phyloP scores from a whole-genome alignment of 2,888 invertebrate genomes.

The Platycheirus rosarum region DNA sequence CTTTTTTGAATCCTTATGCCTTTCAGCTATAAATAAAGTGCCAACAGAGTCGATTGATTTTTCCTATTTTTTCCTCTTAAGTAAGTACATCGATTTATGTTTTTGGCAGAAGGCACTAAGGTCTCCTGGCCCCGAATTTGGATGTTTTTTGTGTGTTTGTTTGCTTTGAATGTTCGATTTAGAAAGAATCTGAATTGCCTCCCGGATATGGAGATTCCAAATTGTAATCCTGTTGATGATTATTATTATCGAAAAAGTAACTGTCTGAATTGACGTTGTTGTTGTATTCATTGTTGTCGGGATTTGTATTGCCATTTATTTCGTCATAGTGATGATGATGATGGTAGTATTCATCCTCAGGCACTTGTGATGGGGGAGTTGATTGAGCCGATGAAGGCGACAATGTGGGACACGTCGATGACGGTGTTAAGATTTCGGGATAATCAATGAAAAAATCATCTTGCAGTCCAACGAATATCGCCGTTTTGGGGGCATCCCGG shows the following conservation, averaged over 20 bases:
- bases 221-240: constrained; percentile 59
- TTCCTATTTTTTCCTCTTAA: background rate
- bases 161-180: constrained; percentile 29
- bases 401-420: constrained; percentile 57
- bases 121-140: constrained; percentile 10
- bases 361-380: constrained; percentile 33
- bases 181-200: constrained; percentile 41
- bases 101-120: constrained; percentile 4
- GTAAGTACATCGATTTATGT: constrained; percentile 11
- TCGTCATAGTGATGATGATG: constrained; percentile 49
- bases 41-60: constrained; percentile 26
- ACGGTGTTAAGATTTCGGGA: constrained; percentile 71
- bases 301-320: constrained; percentile 32
- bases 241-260: constrained; percentile 65
- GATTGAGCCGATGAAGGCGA: constrained; percentile 28
- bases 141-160: background rate
- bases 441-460: constrained; percentile 79
- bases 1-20: constrained; percentile 24
- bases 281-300: constrained; percentile 40
- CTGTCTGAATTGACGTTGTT: constrained; percentile 67
- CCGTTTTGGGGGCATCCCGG: constrained; percentile 80
- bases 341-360: constrained; percentile 44
- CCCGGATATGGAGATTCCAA: constrained; percentile 34
- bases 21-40: constrained; percentile 20
- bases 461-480: constrained; percentile 81